phyloP scores from a whole-genome alignment of 2,888 invertebrate genomes.

The Caenorhabditis sulstoni region DNA sequence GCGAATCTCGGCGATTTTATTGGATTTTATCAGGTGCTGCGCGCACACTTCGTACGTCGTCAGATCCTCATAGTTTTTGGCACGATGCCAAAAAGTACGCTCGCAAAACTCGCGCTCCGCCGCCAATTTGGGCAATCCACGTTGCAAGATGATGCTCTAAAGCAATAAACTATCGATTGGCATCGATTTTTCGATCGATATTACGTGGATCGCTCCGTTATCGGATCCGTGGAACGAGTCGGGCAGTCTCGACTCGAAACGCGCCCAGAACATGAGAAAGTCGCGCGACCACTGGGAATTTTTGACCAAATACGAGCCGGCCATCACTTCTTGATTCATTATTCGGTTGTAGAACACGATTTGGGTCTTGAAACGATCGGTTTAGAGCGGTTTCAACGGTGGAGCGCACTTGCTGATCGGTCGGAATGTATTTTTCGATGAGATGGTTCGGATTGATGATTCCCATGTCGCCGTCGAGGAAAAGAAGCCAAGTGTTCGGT shows the following conservation, averaged over 20 bases:
- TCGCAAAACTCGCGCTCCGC: conserved; percentile 40
- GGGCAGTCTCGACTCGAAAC: conserved; percentile 61
- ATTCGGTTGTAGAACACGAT: conserved; percentile 77
- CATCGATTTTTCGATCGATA: neutral
- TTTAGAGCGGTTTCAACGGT: neutral
- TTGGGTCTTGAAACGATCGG: conserved; percentile 53
- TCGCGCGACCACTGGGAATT: conserved; percentile 48
- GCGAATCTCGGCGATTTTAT: conserved; percentile 30
- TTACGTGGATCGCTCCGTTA: conserved; percentile 69
- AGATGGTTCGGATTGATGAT: conserved; percentile 67
- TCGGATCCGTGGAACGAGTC: conserved; percentile 67
- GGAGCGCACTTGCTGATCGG: conserved; percentile 25
- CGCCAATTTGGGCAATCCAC: conserved; percentile 30
- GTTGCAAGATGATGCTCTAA: conserved; percentile 62
- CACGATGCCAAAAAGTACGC: conserved; percentile 36
- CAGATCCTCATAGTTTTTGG: conserved; percentile 33
- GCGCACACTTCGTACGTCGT: conserved; percentile 69
- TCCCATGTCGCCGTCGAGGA: conserved; percentile 68
- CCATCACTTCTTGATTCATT: conserved; percentile 79
- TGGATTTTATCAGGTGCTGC: conserved; percentile 61
- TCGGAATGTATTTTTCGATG: conserved; percentile 69
- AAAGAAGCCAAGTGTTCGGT: conserved; percentile 58
- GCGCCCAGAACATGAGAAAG: conserved; percentile 63
- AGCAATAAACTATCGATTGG: too few relatives aligned
- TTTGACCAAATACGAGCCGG: conserved; percentile 71